Conservation (phyloP, 2,113 vertebrate species). For the Elgaria multicarinata region DNA sequence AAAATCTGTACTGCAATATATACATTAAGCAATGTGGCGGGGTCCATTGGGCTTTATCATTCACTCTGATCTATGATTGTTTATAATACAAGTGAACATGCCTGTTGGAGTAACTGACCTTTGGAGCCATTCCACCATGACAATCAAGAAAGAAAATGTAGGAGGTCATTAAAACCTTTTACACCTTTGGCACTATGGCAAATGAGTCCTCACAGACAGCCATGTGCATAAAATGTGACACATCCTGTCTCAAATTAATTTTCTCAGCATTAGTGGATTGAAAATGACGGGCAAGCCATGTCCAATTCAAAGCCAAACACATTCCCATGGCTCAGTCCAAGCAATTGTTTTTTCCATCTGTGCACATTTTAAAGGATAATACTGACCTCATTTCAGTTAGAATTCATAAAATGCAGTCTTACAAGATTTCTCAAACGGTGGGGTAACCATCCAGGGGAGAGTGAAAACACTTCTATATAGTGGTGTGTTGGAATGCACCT, state of each 20-base stretch:
- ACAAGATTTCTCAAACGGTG: background rate
- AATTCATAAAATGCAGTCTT: constrained; percentile 18
- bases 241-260: constrained; percentile 63
- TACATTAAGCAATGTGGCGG: constrained; percentile 36
- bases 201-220: constrained; percentile 1
- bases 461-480: background rate
- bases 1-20: constrained; percentile 28
- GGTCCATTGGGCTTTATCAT: constrained; percentile 41
- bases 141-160: constrained; percentile 54
- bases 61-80: constrained; percentile 59
- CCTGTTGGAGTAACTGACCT: constrained; percentile 55
- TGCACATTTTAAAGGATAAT: constrained; percentile 8
- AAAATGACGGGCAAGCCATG: constrained; percentile 59
- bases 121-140: constrained; percentile 16
- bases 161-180: constrained; percentile 65
- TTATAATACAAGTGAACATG: constrained; percentile 61
- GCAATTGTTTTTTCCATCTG: constrained; percentile 31
- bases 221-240: constrained; percentile 19
- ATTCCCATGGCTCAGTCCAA: constrained; percentile 39
- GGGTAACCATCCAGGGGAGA: background rate
- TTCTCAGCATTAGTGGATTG: constrained; percentile 27
- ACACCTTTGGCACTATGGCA: constrained; percentile 37
- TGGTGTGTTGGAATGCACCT: background rate
- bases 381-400: constrained; percentile 35
- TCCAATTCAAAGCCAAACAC: constrained; percentile 58